Conservation (phyloP, 2,888 invertebrate genomes). For the Macrophya annulata region DNA sequence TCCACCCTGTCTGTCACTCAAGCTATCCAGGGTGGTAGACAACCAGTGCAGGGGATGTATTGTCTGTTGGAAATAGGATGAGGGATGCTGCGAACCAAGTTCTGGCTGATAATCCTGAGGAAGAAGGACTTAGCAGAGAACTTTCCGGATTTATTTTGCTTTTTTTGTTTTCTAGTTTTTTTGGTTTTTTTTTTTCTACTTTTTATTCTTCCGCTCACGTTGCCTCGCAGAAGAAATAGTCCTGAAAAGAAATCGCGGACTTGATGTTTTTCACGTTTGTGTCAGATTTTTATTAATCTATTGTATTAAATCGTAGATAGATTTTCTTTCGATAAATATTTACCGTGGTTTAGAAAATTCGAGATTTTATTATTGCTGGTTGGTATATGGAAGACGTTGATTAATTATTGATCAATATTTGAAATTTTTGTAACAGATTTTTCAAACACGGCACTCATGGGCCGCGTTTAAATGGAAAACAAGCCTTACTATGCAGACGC, state of each 20-base stretch:
- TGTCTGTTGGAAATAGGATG: slow-evolving; percentile 59
- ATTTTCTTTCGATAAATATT: neutral
- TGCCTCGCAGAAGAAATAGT: slow-evolving; percentile 61
- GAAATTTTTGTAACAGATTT: slow-evolving; percentile 44
- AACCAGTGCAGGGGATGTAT: slow-evolving; percentile 60
- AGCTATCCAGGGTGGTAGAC: slow-evolving; percentile 63
- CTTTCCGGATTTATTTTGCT: slow-evolving; percentile 65
- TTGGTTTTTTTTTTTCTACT: slow-evolving; percentile 24
- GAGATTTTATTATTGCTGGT: neutral
- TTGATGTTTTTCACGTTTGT: slow-evolving; percentile 65
- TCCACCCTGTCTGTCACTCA: slow-evolving; percentile 69
- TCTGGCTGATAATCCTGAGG: slow-evolving; percentile 70
- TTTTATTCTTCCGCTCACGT: slow-evolving; percentile 59
- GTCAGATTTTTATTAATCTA: slow-evolving; percentile 40
- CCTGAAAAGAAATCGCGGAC: slow-evolving; percentile 52
- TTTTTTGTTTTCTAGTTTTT: slow-evolving; percentile 14
- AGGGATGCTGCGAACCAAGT: slow-evolving; percentile 60
- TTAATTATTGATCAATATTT: slow-evolving; percentile 61
- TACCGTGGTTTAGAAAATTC: neutral
- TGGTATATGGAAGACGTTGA: slow-evolving; percentile 59
- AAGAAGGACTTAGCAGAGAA: slow-evolving; percentile 69
- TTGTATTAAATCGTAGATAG: slow-evolving; percentile 31
- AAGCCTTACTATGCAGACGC: slow-evolving; percentile 49
- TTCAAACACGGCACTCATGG: slow-evolving; percentile 23
- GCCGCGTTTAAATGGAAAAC: slow-evolving; percentile 52